phyloP scores from a whole-genome alignment of 2,888 invertebrate species.

The Eristalis arbustorum region DNA sequence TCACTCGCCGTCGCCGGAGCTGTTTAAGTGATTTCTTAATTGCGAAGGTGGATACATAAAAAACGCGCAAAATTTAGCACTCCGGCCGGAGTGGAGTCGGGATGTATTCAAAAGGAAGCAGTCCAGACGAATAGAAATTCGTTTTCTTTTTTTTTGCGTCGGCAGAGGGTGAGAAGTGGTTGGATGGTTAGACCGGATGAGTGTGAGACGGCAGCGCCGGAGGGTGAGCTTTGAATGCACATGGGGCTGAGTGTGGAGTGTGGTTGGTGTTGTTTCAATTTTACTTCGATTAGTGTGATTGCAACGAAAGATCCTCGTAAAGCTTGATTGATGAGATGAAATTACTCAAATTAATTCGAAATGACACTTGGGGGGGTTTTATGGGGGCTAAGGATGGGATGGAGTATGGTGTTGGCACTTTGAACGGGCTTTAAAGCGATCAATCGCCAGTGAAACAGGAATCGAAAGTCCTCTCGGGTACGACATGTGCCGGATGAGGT shows the following conservation, averaged over 20 bases:
- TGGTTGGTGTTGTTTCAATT: neutral
- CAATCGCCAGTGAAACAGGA: neutral
- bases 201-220: neutral
- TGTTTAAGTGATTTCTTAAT: constrained; percentile 50
- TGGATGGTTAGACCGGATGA: neutral
- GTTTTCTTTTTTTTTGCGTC: neutral
- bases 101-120: constrained; percentile 5
- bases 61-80: neutral
- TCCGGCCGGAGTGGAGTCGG: neutral
- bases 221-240: neutral
- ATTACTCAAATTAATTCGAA: neutral
- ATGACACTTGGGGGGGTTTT: neutral
- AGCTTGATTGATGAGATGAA: neutral
- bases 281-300: neutral
- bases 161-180: neutral
- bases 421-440: neutral
- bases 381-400: neutral
- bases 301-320: neutral
- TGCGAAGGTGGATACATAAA: constrained; percentile 28
- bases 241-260: too few relatives aligned
- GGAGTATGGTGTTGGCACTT: neutral
- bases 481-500: neutral
- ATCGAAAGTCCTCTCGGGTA: neutral
- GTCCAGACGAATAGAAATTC: constrained; percentile 18
- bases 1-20: neutral